phyloP scores from a whole-genome alignment of 2,888 invertebrate species.

The Himalopsyche japonica region DNA sequence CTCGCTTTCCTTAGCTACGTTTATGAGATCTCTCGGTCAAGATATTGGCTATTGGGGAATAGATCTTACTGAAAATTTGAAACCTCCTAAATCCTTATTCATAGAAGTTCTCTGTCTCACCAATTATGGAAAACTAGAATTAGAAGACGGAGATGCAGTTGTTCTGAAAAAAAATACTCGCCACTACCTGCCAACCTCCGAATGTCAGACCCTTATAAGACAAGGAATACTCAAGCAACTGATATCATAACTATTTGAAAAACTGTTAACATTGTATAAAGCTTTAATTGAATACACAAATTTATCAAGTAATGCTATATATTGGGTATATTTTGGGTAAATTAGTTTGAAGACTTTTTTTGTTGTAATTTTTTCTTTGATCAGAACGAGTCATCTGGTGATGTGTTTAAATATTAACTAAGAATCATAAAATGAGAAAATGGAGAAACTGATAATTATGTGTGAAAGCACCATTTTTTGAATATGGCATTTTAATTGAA shows the following conservation, averaged over 20 bases:
- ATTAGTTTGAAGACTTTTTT: no score
- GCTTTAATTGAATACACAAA: no score
- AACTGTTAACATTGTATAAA: no score
- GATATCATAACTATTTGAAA: constrained; percentile 23
- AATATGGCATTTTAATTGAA: no score
- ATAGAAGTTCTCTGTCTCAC: constrained; percentile 88
- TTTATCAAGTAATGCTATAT: no score
- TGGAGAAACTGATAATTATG: no score
- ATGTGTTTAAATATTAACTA: no score
- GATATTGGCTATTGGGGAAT: constrained; percentile 69
- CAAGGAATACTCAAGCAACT: constrained; percentile 87
- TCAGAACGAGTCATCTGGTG: no score
- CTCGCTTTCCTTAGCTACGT: constrained; percentile 80
- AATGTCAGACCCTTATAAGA: constrained; percentile 87
- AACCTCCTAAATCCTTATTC: constrained; percentile 90
- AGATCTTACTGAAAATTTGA: constrained; percentile 84
- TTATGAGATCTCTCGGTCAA: constrained; percentile 88
- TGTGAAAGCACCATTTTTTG: no score
- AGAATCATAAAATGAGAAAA: no score
- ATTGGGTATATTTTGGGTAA: no score
- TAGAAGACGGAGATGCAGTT: constrained; percentile 91
- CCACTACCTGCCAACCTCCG: constrained; percentile 84
- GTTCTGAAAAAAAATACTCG: constrained; percentile 87
- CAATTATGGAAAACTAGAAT: constrained; percentile 92
- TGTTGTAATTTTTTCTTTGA: no score